Evolutionary conservation across 1,140 invertebrate genomes (phyloP).

Genomic region (Caenorhabditis remanei): DNA sequence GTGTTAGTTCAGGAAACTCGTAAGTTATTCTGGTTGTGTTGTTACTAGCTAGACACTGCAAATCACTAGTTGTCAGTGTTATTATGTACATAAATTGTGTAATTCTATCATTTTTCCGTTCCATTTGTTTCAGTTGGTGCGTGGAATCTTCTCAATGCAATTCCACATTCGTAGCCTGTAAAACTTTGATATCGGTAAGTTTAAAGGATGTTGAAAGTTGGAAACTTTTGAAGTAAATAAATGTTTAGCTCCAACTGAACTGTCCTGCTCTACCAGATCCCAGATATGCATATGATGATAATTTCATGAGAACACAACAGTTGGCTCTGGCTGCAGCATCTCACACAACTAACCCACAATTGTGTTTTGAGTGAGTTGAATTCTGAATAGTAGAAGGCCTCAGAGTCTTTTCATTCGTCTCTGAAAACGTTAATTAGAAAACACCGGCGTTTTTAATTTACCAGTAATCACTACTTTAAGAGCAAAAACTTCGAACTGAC

Average conservation of each 20-base stretch:
- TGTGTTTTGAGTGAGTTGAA: background rate
- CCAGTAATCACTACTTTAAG: no score
- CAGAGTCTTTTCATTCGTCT: background rate
- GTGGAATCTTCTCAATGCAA: conserved; percentile 11
- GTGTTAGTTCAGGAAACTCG: background rate
- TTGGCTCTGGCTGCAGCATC: background rate
- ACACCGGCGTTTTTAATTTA: no score
- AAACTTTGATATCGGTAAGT: background rate
- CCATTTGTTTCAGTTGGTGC: conserved; percentile 7
- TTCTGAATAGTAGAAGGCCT: background rate
- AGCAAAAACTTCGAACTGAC: background rate
- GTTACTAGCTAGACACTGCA: no score
- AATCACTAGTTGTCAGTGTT: no score
- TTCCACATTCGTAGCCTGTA: background rate
- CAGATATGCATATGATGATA: background rate
- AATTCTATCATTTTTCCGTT: no score
- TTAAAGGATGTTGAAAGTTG: background rate
- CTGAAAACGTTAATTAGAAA: no score
- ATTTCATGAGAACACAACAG: background rate
- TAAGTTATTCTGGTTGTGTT: background rate
- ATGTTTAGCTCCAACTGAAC: background rate
- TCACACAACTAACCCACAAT: background rate
- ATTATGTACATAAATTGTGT: no score
- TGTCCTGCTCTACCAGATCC: background rate
- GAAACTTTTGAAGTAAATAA: background rate